Conservation (phyloP, 2,888 invertebrate species). For the Saturnia japonica region DNA sequence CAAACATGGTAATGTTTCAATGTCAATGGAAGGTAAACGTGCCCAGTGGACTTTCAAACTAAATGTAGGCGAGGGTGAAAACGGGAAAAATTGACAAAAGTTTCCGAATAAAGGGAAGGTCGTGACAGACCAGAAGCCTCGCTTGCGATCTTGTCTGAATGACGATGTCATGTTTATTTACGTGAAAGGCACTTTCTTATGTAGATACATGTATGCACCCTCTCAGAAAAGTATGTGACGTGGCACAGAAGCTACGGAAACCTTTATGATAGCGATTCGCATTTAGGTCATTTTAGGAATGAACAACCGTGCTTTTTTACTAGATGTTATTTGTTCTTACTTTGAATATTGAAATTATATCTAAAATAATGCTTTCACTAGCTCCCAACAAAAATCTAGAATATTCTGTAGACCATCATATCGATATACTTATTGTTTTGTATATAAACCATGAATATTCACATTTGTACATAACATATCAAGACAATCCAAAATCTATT, state of each 20-base stretch:
- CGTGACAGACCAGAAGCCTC: slow-evolving; percentile 57
- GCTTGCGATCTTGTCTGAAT: slow-evolving; percentile 60
- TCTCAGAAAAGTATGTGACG: slow-evolving; percentile 57
- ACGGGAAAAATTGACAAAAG: slow-evolving; percentile 65
- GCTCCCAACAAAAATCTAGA: background rate
- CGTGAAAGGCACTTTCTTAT: slow-evolving; percentile 68
- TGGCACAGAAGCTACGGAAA: slow-evolving; percentile 62
- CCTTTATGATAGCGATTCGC: slow-evolving; percentile 38
- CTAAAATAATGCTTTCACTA: background rate
- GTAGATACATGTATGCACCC: slow-evolving; percentile 47
- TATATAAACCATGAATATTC: background rate
- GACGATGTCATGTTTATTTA: slow-evolving; percentile 77
- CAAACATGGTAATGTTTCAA: slow-evolving; percentile 55
- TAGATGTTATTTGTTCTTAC: background rate
- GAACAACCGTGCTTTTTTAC: background rate
- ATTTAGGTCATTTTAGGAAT: background rate
- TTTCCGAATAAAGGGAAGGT: slow-evolving; percentile 67
- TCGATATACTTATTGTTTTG: background rate
- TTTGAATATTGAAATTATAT: background rate
- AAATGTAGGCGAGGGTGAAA: slow-evolving; percentile 58
- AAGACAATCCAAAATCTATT: background rate
- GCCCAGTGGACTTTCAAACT: slow-evolving; percentile 49
- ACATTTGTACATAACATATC: background rate
- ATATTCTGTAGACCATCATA: background rate
- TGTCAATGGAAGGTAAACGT: slow-evolving; percentile 63